Conservation (phyloP, 2,797 vertebrate species). For the Sebastes ruberrimus region DNA sequence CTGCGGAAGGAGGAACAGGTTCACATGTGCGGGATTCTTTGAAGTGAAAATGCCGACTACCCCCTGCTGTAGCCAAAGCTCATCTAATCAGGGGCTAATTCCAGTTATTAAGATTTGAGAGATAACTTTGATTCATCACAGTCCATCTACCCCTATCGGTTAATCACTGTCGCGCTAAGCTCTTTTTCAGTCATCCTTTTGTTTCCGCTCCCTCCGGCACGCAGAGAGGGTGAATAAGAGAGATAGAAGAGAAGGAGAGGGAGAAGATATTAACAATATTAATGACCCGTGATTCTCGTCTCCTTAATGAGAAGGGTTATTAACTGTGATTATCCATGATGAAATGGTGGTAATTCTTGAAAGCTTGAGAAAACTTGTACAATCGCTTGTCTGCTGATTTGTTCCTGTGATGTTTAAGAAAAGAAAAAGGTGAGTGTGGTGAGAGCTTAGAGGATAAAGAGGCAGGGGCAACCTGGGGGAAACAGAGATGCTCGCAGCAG, state of each 20-base stretch:
- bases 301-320: constrained; percentile 80
- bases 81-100: constrained; percentile 82
- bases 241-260: constrained; percentile 57
- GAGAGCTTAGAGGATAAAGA: constrained; percentile 35
- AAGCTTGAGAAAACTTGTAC: constrained; percentile 78
- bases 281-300: constrained; percentile 79
- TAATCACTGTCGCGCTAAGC: constrained; percentile 78
- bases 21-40: constrained; percentile 68
- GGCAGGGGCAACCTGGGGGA: constrained; percentile 33
- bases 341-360: constrained; percentile 76
- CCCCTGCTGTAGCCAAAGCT: constrained; percentile 69
- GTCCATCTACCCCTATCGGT: constrained; percentile 78
- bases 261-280: constrained; percentile 83
- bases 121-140: constrained; percentile 83
- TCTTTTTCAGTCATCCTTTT: constrained; percentile 72
- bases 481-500: constrained; percentile 45
- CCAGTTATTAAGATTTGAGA: constrained; percentile 82
- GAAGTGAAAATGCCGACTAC: constrained; percentile 64
- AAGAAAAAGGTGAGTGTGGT: constrained; percentile 46
- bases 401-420: constrained; percentile 68
- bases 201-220: constrained; percentile 72
- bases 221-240: constrained; percentile 53
- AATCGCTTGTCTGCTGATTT: constrained; percentile 66
- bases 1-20: constrained; percentile 51
- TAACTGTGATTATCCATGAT: constrained; percentile 82